Base-by-base conservation (phyloP, 2,888 invertebrate genomes). In the Caenorhabditis sp. region DNA sequence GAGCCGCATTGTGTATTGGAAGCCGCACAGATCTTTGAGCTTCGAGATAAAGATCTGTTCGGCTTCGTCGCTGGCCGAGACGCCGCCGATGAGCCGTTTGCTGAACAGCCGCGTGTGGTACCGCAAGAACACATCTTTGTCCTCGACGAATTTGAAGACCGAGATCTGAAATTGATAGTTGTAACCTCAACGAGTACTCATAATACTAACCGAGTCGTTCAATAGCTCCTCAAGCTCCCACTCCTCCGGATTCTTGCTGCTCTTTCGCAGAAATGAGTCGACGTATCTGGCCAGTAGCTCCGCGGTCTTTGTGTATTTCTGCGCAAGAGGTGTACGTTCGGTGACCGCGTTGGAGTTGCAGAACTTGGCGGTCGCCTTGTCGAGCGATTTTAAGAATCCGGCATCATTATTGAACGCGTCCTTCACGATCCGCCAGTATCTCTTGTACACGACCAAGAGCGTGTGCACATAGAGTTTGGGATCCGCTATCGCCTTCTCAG, bases 31-130 rank as follows among this genome's bases (percentile, higher is more conserved):
- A 90, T 96, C 91, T 89, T 99, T 99, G 86, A 99, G 91, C 92
- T 99, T 99, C 85, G 96, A 96, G 92, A 99, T 99, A 98, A 99
- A 99, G 83, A 95, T 95, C 78, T 96, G 95, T 91, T 99, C 99
- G 7, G 97, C 97, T 90, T 99, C 99, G 89, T 99, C 99, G 87
- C 95, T 96, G 37, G 98, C 97, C 2, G 97, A 97, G 93, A 96
- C 95, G 89, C 98, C 96, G 89, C 95, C 95, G 2, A 99, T 98
- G 83, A 99, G 92, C 70, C 82, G 62, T 91, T 98, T 98, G 39
- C 98, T 97, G 85, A 99, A 92, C 96, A 98, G 96, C 92, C 98
- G 98, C 89, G 95, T 95, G 91, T 99, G 99, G 90, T 97, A 99
- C 91, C 97, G 98, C 91, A 98, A 98, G 92, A 98, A 99, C 63